Evolutionary conservation across 2,888 invertebrate genomes (phyloP).

Genomic region (Xestia sexstrigata): DNA sequence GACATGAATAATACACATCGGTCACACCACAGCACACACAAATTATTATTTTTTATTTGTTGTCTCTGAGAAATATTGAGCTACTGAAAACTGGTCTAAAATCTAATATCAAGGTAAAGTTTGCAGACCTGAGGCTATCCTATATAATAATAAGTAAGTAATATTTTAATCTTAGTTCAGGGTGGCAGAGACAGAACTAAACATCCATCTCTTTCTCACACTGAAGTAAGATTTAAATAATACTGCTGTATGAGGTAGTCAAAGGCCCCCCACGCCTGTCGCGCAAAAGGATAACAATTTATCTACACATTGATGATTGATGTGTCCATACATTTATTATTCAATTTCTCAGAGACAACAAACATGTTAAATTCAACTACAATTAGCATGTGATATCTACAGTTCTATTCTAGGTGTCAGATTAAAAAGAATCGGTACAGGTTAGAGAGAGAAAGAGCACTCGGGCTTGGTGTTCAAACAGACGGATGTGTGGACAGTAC

Average conservation of each 20-base stretch:
- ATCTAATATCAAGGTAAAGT: background rate
- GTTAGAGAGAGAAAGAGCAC: conserved; percentile 86
- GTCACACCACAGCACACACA: conserved; percentile 36
- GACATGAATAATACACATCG: conserved; percentile 39
- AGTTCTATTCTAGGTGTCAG: conserved; percentile 66
- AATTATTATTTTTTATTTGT: background rate
- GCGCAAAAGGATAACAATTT: background rate
- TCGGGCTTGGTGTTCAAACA: conserved; percentile 71
- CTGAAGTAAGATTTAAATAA: background rate
- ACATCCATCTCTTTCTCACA: background rate
- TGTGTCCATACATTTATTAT: background rate
- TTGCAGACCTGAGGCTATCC: background rate
- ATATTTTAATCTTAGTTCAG: background rate
- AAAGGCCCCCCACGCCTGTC: background rate
- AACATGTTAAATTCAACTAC: conserved; percentile 46
- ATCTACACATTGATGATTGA: background rate
- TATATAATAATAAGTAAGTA: background rate
- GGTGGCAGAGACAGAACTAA: background rate
- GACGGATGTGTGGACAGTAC: conserved; percentile 52
- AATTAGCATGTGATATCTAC: conserved; percentile 59
- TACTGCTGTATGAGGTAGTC: background rate
- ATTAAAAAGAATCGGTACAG: conserved; percentile 74
- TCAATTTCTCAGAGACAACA: conserved; percentile 14
- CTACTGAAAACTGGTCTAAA: background rate
- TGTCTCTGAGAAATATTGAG: background rate